Evolutionary conservation across 2,113 vertebrate species (phyloP).

Genomic region (Myocastor coypus): DNA sequence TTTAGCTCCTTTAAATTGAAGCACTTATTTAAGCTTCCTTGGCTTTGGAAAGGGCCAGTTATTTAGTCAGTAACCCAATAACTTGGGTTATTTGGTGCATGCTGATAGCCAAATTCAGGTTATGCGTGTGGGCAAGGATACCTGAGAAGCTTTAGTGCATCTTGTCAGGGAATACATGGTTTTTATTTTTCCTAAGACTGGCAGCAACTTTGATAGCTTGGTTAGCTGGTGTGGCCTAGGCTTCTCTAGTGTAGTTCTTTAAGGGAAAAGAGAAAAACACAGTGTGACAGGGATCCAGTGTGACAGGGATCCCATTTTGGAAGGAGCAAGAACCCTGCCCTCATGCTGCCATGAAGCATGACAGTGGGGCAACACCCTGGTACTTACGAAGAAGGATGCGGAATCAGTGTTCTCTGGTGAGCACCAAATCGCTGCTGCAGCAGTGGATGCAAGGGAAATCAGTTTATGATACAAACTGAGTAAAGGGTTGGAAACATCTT

Average conservation of each 20-base stretch:
- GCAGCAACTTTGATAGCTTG: not conserved
- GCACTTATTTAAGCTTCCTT: not conserved
- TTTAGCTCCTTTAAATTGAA: not conserved
- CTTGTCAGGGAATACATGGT: not conserved
- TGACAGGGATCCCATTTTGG: not conserved
- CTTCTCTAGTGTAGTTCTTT: not conserved
- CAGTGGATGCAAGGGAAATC: not conserved
- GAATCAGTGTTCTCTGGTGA: not conserved
- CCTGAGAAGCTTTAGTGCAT: not conserved
- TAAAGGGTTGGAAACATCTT: not conserved
- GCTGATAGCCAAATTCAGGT: not conserved
- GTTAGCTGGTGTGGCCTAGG: not conserved
- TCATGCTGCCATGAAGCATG: not conserved
- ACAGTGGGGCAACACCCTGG: not conserved
- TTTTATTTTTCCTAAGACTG: not conserved
- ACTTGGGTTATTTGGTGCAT: not conserved
- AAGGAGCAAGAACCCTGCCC: not conserved
- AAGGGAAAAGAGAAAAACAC: not conserved
- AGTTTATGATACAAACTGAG: not conserved
- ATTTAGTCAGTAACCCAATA: not conserved
- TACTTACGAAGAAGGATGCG: not conserved
- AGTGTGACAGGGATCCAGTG: not conserved
- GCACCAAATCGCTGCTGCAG: not conserved
- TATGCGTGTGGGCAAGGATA: not conserved
- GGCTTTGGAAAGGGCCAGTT: not conserved